A percentile compares a stretch with the other conserved stretches of the same genome.
Conservation (phyloP, 2,888 invertebrate species). For the Agyllia agylla region DNA sequence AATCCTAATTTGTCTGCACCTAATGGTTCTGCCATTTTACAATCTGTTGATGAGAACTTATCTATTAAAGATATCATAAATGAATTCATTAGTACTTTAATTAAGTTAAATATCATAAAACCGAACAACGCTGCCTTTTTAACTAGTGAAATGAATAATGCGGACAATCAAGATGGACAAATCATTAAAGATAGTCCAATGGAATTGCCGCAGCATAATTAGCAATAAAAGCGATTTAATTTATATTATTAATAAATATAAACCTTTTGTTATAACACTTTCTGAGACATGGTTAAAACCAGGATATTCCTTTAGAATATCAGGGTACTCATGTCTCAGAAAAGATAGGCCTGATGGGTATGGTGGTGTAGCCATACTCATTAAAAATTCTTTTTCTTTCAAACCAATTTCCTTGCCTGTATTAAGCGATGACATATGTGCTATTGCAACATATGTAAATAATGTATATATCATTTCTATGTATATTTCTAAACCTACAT, state of each 20-base stretch:
- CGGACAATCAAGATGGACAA: neutral
- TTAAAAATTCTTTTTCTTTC: neutral
- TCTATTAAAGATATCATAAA: neutral
- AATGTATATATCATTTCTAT: neutral
- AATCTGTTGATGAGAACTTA: neutral
- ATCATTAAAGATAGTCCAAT: neutral
- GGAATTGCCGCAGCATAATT: conserved; percentile 18
- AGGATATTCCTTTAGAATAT: neutral
- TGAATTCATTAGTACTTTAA: neutral
- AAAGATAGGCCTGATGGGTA: neutral
- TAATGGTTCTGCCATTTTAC: neutral
- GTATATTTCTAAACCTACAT: neutral
- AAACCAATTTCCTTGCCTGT: neutral
- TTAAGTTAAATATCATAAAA: neutral
- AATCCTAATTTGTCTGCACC: neutral
- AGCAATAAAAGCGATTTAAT: neutral
- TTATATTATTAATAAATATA: conserved; percentile 7
- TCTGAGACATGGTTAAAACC: conserved; percentile 35
- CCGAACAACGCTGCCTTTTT: neutral
- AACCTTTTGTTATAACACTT: neutral
- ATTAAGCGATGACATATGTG: neutral
- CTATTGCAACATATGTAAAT: neutral
- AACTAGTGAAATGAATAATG: neutral
- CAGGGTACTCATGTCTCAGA: neutral
- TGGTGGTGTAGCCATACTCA: neutral